A percentile compares a stretch with the other conserved stretches of the same genome.
These are phyloP conservation scores for Dicrostonyx torquatus DNA, from an alignment of 2,797 vertebrate species.

Conservation along the genomic window DNA sequence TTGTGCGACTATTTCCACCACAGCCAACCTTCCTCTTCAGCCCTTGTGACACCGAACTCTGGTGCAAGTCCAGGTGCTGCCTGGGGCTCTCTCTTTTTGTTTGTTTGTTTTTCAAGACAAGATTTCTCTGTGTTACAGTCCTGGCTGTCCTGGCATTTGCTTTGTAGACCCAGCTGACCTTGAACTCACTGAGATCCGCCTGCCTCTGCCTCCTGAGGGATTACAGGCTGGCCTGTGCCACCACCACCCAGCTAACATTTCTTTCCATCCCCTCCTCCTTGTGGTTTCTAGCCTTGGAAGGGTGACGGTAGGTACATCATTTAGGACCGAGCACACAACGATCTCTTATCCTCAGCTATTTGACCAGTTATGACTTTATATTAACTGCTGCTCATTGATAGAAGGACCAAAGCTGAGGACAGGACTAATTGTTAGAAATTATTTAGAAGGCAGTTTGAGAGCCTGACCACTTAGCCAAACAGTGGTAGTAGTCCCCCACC, in stretches of 20 bases:
- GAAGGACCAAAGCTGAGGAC: neutral
- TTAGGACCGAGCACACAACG: neutral
- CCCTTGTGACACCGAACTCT: neutral
- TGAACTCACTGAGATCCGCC: no score
- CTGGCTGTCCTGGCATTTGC: no score
- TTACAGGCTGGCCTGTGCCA: no score
- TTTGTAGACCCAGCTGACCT: no score
- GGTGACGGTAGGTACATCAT: no score
- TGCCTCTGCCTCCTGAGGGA: no score
- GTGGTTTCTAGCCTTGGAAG: neutral
- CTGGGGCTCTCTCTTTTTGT: neutral
- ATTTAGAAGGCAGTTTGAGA: neutral
- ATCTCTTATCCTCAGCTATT: neutral
- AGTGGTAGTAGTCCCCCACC: no score
- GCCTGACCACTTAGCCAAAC: neutral
- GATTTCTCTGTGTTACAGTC: no score
- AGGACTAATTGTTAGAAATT: neutral
- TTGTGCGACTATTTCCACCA: neutral
- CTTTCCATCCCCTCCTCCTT: neutral
- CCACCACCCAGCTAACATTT: neutral
- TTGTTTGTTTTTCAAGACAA: no score
- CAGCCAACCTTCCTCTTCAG: rapidly evolving
- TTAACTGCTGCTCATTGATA: neutral
- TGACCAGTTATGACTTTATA: neutral
- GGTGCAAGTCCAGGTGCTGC: neutral